Conservation (phyloP, 2,797 vertebrate genomes). For the Dallia pectoralis region DNA sequence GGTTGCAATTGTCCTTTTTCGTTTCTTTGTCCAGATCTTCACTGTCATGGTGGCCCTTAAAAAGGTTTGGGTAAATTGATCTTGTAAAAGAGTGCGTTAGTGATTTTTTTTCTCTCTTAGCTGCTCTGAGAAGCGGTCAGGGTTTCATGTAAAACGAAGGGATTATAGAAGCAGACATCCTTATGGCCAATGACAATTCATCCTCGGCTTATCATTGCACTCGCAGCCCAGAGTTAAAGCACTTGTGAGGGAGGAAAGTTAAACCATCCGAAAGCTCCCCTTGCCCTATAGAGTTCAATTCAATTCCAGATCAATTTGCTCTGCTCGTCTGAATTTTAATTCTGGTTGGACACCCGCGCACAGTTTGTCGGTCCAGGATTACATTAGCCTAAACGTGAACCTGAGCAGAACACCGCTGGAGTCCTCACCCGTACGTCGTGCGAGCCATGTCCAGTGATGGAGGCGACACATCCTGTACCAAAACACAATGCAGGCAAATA, state of each 20-base stretch:
- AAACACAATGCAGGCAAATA: background rate
- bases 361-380: background rate
- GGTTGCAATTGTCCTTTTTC: conserved; percentile 18
- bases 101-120: conserved; percentile 25
- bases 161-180: conserved; percentile 49
- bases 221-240: conserved; percentile 31
- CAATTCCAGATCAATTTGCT: conserved; percentile 31
- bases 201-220: conserved; percentile 33
- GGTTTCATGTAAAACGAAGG: conserved; percentile 44
- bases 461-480: background rate
- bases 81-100: conserved; percentile 47
- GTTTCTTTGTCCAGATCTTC: conserved; percentile 34
- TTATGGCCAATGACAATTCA: conserved; percentile 25
- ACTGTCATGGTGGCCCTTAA: conserved; percentile 48
- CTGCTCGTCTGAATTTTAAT: conserved; percentile 7
- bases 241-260: conserved; percentile 30
- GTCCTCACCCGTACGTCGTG: too few species aligned
- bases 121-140: conserved; percentile 26
- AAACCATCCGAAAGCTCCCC: conserved; percentile 24
- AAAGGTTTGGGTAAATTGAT: conserved; percentile 52
- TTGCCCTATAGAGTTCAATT: conserved; percentile 24
- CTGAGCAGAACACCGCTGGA: background rate
- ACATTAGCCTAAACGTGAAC: background rate
- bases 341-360: background rate
- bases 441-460: background rate